Conservation (phyloP, 2,113 vertebrate species). For the Dendrocopos noguchii region DNA sequence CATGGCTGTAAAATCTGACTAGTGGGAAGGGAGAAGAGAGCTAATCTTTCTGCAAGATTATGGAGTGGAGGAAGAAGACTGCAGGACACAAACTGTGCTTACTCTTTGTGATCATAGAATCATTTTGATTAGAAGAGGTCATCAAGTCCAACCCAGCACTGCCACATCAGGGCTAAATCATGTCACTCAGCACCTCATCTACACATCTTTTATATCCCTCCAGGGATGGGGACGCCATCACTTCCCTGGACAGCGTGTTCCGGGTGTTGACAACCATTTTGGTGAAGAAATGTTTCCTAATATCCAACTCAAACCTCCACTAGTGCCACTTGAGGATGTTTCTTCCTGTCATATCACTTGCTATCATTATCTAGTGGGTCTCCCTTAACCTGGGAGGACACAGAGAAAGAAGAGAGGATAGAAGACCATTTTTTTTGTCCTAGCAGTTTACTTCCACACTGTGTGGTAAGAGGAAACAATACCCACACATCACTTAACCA, state of each 20-base stretch:
- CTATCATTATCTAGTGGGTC: background rate
- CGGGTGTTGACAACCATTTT: too few relatives aligned
- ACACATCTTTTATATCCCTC: too few relatives aligned
- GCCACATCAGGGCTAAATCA: too few relatives aligned
- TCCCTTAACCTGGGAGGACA: background rate
- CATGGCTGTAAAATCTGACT: background rate
- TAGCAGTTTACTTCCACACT: constrained; percentile 23
- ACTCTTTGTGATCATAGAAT: background rate
- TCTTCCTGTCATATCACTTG: too few relatives aligned
- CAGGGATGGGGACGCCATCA: too few relatives aligned
- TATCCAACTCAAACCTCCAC: too few relatives aligned
- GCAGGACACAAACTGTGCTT: background rate
- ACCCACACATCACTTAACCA: constrained; percentile 37
- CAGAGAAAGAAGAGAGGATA: constrained; percentile 1
- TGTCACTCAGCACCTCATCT: too few relatives aligned
- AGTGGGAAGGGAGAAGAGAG: background rate
- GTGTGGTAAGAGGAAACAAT: constrained; percentile 44
- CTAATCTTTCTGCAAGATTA: background rate
- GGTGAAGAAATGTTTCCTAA: too few relatives aligned
- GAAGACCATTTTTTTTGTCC: background rate
- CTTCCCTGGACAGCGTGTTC: too few relatives aligned
- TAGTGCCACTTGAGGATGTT: too few relatives aligned
- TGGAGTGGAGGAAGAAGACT: background rate
- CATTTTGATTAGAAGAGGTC: too few relatives aligned
- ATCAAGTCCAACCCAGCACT: too few relatives aligned